phyloP scores from a whole-genome alignment of 2,113 vertebrate species.

The Nanorana parkeri region DNA sequence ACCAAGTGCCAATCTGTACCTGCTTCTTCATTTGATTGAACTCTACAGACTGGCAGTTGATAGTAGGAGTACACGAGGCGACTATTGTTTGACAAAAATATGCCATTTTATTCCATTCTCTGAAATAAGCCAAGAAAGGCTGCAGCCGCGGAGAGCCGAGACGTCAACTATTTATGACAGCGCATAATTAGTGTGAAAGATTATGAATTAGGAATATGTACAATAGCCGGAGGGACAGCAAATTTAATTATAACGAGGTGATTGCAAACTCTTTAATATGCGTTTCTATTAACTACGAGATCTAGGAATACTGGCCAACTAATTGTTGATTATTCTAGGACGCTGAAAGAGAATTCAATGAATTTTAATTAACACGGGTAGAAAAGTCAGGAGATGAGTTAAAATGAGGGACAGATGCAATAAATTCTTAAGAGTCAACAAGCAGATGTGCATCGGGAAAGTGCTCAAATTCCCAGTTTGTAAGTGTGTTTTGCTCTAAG shows the following conservation, averaged over 20 bases:
- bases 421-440: constrained; percentile 42
- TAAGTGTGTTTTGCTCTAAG: too few relatives aligned
- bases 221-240: constrained; percentile 48
- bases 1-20: too few relatives aligned
- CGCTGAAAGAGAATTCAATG: constrained; percentile 23
- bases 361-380: constrained; percentile 44
- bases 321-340: constrained; percentile 22
- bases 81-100: too few relatives aligned
- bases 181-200: constrained; percentile 51
- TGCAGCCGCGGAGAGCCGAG: not conserved
- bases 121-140: not conserved
- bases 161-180: constrained; percentile 41
- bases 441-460: constrained; percentile 19
- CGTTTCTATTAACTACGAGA: constrained; percentile 43
- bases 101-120: too few relatives aligned
- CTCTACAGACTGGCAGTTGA: too few relatives aligned
- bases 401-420: constrained; percentile 8
- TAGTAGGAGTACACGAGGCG: too few relatives aligned
- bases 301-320: constrained; percentile 42
- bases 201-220: constrained; percentile 52
- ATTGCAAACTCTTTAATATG: constrained; percentile 49
- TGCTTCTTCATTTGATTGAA: too few relatives aligned
- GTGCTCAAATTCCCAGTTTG: not conserved
- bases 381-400: constrained; percentile 31
- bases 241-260: constrained; percentile 51